Evolutionary conservation across 2,113 vertebrate genomes (phyloP).

Genomic region (Pangasianodon gigas): DNA sequence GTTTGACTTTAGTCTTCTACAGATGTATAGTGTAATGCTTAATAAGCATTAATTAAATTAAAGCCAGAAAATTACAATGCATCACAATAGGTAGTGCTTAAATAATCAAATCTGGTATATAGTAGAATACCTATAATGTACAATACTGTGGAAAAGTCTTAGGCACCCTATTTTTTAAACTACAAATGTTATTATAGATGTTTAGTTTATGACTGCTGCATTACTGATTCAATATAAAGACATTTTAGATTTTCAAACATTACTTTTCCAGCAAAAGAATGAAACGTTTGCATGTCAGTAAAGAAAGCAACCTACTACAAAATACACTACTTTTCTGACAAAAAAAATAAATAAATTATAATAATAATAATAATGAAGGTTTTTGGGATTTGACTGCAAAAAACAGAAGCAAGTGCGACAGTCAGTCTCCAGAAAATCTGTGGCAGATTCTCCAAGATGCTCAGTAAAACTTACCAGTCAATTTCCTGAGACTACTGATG

Average conservation of each 20-base stretch:
- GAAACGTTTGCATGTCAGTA: not conserved
- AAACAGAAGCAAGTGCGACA: not conserved
- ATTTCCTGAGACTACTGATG: not conserved
- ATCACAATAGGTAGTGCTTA: no score
- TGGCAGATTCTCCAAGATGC: not conserved
- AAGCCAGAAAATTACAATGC: no score
- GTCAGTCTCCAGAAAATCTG: not conserved
- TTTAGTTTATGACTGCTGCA: no score
- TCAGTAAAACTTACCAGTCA: no score
- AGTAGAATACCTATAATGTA: not conserved
- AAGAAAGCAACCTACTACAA: not conserved
- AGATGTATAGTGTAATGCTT: no score
- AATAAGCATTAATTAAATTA: no score
- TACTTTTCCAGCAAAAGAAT: not conserved
- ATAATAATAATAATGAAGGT: not conserved
- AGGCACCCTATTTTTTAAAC: no score
- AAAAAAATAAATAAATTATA: no score
- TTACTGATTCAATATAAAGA: not conserved
- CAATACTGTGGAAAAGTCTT: not conserved
- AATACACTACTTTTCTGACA: not conserved
- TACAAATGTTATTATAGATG: no score
- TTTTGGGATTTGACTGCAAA: not conserved
- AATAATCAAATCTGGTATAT: no score
- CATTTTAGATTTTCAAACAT: not conserved
- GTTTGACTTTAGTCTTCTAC: no score